Base-by-base conservation (phyloP, 2,797 vertebrate species). In the Gadopsis marmoratus region DNA sequence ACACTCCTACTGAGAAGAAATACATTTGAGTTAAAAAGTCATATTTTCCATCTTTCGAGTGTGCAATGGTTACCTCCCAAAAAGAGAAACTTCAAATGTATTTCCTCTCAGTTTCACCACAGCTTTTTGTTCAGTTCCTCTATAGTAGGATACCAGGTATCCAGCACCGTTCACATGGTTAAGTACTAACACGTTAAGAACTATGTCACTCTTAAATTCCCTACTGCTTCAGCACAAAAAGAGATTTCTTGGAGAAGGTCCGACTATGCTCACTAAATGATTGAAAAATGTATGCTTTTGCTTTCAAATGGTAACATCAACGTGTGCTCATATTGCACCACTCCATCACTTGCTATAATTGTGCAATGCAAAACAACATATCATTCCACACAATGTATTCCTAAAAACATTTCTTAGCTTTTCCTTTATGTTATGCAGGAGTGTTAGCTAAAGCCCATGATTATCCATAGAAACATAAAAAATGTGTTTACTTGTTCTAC, bases 101-200 rank as follows among this genome's bases (percentile, higher is more conserved):
- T 64, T 65, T 74, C 58, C 35, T 70, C 48, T 41, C 33, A 63
- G 63, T 17, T 66, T 67, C 29, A 54, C 62, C 29, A 37, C 60
- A 67, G 35, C 21, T 65, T 82, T 77, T 47, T 71, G 59, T 86
- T 82, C 48, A 59, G 0, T 47, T 39, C 17, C 37, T 51, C 50
- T 55, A 26, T 16, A 26, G 69, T 58, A 66, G 66, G 16, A 63
- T 6, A 54, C 43, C 55, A 81, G 85, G 77, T 69, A 58, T 72
- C 84, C 83, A 88, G 86, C 83, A 79, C 86, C 60, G 1, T 60
- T 68, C 39, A 69, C 71, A 58, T 79, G 48, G 54, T 48, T 48
- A 41, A 81, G 53, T 48, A 53, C 53, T 26, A 71, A 54, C 29
- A 79, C 71, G 48, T 55, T 41, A 48, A 71, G 9, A 75, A 47